These are phyloP conservation scores for Sthenelais limicola DNA, from an alignment of 2,888 invertebrate genomes.

Conservation along the genomic window DNA sequence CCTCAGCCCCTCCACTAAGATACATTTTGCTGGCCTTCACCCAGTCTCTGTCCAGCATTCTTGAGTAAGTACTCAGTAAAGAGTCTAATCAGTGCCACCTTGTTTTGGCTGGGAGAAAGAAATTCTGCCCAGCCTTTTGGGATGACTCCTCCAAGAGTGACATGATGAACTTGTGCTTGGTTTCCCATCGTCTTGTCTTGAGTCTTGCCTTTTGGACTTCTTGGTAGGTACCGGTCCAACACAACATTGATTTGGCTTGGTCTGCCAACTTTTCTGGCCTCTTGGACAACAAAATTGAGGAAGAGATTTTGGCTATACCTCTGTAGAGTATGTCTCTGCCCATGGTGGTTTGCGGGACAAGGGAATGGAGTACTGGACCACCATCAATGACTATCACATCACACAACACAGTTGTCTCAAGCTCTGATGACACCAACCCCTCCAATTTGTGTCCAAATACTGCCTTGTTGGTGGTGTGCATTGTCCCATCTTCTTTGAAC, in stretches of 20 bases:
- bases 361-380: slow-evolving; percentile 4
- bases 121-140: background rate
- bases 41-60: background rate
- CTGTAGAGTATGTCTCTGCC: background rate
- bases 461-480: slow-evolving; percentile 7
- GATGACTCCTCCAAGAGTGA: background rate
- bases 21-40: background rate
- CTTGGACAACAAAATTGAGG: background rate
- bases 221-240: slow-evolving; percentile 7
- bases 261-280: background rate
- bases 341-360: background rate
- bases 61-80: slow-evolving; percentile 3
- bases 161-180: background rate
- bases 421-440: background rate
- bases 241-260: slow-evolving; percentile 4
- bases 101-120: background rate
- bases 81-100: background rate
- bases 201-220: slow-evolving; percentile 4
- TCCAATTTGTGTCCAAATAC: slow-evolving; percentile 25
- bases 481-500: slow-evolving; percentile 7
- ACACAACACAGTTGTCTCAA: background rate
- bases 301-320: slow-evolving; percentile 14
- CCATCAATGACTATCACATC: slow-evolving; percentile 26
- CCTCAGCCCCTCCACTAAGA: background rate
- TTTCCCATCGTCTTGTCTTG: background rate